Conservation (phyloP, 2,113 vertebrate species). For the Verasper variegatus region DNA sequence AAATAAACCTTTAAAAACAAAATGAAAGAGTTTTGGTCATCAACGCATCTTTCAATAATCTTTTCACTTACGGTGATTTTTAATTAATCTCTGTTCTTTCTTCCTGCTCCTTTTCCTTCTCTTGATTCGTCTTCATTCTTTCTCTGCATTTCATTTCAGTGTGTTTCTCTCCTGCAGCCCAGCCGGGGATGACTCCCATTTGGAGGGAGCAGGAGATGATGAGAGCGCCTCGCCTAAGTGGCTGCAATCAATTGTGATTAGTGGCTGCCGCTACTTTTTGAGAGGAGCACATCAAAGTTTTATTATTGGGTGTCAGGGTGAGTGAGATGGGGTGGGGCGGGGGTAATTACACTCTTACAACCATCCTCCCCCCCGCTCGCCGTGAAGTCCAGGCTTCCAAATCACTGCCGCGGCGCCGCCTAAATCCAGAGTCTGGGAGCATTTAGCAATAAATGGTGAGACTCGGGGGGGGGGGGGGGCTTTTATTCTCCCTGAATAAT, state of each 20-base stretch:
- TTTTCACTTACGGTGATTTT: conserved; percentile 36
- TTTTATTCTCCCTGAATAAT: neutral
- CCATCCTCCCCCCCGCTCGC: conserved; percentile 54
- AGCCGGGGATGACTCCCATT: conserved; percentile 64
- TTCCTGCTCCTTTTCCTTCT: conserved; percentile 6
- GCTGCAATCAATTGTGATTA: conserved; percentile 90
- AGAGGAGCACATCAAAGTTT: conserved; percentile 86
- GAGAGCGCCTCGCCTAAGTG: conserved; percentile 85
- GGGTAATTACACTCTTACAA: conserved; percentile 81
- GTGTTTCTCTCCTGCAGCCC: conserved; percentile 73
- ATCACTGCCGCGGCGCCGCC: conserved; percentile 9
- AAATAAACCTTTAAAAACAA: conserved; percentile 49
- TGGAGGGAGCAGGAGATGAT: conserved; percentile 70
- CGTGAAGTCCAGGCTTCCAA: conserved; percentile 43
- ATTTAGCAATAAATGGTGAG: neutral
- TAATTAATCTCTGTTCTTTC: conserved; percentile 25
- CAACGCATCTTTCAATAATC: conserved; percentile 24
- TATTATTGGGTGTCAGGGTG: conserved; percentile 85
- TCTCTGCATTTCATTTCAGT: conserved; percentile 77
- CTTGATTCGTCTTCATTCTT: conserved; percentile 51
- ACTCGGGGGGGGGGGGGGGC: neutral
- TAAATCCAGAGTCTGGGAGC: conserved; percentile 16
- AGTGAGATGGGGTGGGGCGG: conserved; percentile 65
- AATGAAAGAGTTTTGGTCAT: conserved; percentile 17
- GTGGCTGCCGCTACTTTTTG: conserved; percentile 83